phyloP scores from a whole-genome alignment of 35 echinoderm and acorn worm genomes.

The Lytechinus pictus region DNA sequence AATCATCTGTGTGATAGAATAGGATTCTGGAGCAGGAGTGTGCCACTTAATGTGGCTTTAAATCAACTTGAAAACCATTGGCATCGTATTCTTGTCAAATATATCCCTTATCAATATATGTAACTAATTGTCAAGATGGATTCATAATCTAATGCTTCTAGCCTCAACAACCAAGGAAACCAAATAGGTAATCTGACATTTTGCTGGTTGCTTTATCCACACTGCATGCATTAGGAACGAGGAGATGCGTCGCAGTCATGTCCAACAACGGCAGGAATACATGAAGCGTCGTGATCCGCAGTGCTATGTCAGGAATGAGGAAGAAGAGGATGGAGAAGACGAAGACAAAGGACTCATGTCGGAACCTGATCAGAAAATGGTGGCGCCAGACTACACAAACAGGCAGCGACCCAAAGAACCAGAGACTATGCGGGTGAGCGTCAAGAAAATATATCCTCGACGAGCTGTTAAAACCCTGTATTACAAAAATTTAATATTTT shows the following conservation, averaged over 20 bases:
- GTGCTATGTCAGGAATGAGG: slow-evolving; percentile 75
- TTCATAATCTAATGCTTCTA: too few relatives aligned
- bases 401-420: slow-evolving; percentile 49
- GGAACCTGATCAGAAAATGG: slow-evolving; percentile 56
- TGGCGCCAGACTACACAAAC: slow-evolving; percentile 50
- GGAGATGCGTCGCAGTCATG: slow-evolving; percentile 59
- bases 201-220: neutral
- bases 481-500: too few relatives aligned
- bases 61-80: too few relatives aligned
- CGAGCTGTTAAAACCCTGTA: too few relatives aligned
- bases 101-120: too few relatives aligned
- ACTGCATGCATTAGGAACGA: slow-evolving; percentile 53
- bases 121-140: too few relatives aligned
- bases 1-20: too few relatives aligned
- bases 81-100: too few relatives aligned
- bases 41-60: too few relatives aligned
- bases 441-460: neutral
- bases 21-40: too few relatives aligned
- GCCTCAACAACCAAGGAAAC: too few relatives aligned
- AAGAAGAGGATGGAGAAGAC: slow-evolving; percentile 76
- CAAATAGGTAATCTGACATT: too few relatives aligned
- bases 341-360: slow-evolving; percentile 80
- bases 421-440: slow-evolving; percentile 70
- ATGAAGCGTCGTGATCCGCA: slow-evolving; percentile 77
- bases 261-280: slow-evolving; percentile 68